Conservation (phyloP, 1,140 invertebrate species). For the Aleiodes sp. region DNA sequence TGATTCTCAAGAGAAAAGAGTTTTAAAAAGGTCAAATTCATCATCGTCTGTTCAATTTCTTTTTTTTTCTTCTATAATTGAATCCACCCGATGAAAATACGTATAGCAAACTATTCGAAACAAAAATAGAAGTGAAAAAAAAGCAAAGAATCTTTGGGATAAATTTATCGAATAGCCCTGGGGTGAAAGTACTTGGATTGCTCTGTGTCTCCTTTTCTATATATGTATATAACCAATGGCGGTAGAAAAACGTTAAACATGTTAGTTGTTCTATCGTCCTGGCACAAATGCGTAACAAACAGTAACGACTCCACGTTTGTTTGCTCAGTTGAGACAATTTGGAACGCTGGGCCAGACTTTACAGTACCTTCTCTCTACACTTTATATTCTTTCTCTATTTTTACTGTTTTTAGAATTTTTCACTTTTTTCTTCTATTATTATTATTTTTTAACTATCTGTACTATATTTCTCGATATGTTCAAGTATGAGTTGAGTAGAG, state of each 20-base stretch:
- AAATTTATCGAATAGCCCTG: constrained; percentile 30
- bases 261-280: not conserved
- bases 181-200: constrained; percentile 18
- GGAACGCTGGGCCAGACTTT: constrained; percentile 7
- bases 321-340: constrained; percentile 11
- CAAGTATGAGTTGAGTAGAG: too few species aligned
- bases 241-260: constrained; percentile 27
- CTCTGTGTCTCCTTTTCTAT: constrained; percentile 20
- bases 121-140: constrained; percentile 7
- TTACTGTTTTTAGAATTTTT: too few species aligned
- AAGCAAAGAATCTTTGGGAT: constrained; percentile 15
- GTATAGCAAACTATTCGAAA: constrained; percentile 14
- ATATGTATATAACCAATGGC: not conserved
- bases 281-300: not conserved
- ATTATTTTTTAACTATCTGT: too few species aligned
- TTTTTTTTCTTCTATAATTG: not conserved
- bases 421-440: too few species aligned
- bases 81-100: not conserved
- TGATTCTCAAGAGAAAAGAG: not conserved
- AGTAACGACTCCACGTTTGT: not conserved
- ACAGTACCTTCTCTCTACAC: not conserved
- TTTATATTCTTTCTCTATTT: too few species aligned
- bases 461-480: too few species aligned
- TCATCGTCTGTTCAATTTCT: not conserved
- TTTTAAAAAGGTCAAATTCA: not conserved